phyloP scores from a whole-genome alignment of 2,888 invertebrate genomes.

The Apamea monoglypha region DNA sequence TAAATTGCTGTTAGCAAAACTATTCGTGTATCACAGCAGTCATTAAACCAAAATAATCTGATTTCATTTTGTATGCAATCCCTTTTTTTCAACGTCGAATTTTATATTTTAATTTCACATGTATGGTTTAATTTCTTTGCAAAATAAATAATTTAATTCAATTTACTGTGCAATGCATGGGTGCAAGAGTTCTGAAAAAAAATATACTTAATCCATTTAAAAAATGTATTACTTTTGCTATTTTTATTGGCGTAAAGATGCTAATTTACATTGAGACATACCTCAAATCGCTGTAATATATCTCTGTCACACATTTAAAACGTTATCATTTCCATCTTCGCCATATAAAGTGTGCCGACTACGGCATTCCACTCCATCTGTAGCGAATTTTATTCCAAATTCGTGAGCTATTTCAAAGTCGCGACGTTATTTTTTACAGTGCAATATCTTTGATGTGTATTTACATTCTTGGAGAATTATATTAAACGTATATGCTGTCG shows the following conservation, averaged over 20 bases:
- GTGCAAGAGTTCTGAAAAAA: not conserved
- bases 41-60: not conserved
- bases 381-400: conserved; percentile 74
- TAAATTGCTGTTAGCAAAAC: conserved; percentile 2
- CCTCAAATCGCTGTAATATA: conserved; percentile 55
- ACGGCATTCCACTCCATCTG: conserved; percentile 72
- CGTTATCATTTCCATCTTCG: conserved; percentile 69
- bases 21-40: not conserved
- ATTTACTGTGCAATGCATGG: not conserved
- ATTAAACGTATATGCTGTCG: conserved; percentile 13
- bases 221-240: conserved; percentile 4
- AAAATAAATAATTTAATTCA: not conserved
- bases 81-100: not conserved
- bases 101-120: not conserved
- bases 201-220: not conserved
- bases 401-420: conserved; percentile 74
- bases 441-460: conserved; percentile 48
- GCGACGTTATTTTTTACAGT: conserved; percentile 60
- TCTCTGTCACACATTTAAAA: conserved; percentile 63
- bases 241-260: conserved; percentile 40
- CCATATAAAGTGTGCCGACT: conserved; percentile 64
- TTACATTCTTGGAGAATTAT: conserved; percentile 39
- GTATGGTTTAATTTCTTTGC: not conserved
- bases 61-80: not conserved
- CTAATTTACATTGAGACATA: conserved; percentile 57